These are phyloP conservation scores for Leptinotarsa haldemani DNA, from an alignment of 2,888 invertebrate species.

Conservation along the genomic window DNA sequence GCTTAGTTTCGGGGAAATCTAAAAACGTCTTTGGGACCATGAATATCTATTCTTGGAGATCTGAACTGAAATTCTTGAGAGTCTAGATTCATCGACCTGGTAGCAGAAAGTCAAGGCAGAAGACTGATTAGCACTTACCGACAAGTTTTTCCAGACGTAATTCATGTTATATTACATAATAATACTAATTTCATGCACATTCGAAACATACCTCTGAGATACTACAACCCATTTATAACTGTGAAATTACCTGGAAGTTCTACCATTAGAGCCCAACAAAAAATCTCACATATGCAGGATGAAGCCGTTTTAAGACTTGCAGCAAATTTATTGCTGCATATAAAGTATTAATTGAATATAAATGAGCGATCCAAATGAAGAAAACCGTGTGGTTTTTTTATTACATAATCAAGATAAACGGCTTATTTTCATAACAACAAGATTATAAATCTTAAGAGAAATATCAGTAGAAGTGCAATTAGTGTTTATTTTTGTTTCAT, in stretches of 20 bases:
- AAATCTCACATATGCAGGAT: constrained; percentile 22
- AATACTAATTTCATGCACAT: not conserved
- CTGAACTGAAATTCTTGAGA: too few relatives aligned
- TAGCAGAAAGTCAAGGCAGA: too few relatives aligned
- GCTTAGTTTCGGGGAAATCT: too few relatives aligned
- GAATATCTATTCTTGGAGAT: too few relatives aligned
- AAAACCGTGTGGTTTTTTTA: constrained; percentile 3
- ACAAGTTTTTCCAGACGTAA: not conserved
- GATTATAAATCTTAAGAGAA: not conserved
- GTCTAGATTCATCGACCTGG: too few relatives aligned
- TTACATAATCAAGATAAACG: not conserved
- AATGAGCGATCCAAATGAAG: not conserved
- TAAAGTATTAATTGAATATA: constrained; percentile 8
- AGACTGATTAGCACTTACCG: too few relatives aligned
- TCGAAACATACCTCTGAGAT: not conserved
- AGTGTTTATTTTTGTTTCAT: not conserved
- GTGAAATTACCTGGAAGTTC: not conserved
- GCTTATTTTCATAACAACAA: constrained; percentile 10
- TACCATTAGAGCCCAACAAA: constrained; percentile 10
- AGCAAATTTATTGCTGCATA: constrained; percentile 24
- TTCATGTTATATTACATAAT: not conserved
- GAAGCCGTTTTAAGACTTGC: constrained; percentile 8
- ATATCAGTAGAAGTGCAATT: not conserved
- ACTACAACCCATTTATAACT: constrained; percentile 10
- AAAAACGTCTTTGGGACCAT: too few relatives aligned